Evolutionary conservation across 2,888 invertebrate species (phyloP), one percentile per base, ranked within the genome.

Genomic region (Eustalomyia histrio): DNA sequence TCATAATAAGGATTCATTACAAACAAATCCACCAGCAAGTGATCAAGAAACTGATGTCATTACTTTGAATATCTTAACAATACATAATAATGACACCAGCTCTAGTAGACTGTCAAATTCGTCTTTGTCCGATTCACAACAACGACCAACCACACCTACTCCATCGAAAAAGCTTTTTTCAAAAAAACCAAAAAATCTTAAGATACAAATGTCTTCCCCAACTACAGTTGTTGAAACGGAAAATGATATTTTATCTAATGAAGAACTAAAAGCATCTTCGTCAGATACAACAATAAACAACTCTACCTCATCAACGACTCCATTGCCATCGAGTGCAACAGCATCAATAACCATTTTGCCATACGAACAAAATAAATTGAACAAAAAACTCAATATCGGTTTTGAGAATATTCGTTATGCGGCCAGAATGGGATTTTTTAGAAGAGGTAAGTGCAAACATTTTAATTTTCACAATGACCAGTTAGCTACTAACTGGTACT

Each of bases 351-450:
- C 78, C 43, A 85, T 86, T 47, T 87, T 86, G 61, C 85, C 86
- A 3, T 83, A 85, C 65, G 88, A 89, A 69, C 85, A 88, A 61
- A 84, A 85, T 75, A 86, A 84, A 69, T 83, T 85, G 75, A 85
- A 86, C 67, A 88, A 89, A 73, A 86, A 85, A 69, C 79, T 90
- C 35, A 86, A 89, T 75, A 87, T 90, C 35, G 87, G 87, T 29
- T 90, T 90, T 82, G 86, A 89, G 9, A 87, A 90, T 83, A 85
- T 90, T 47, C 82, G 84, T 8, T 89, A 86, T 75, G 86, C 85
- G 71, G 85, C 82, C 6, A 88, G 85, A 68, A 84, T 86, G 47
- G 90, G 90, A 35, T 84, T 89, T 74, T 86, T 90, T 39, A 87
- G 85, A 76, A 86, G 86, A 84, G 88, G 90, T 90, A 71, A 85